These are phyloP conservation scores for Halichoerus grypus DNA, from an alignment of 2,113 vertebrate genomes.

Conservation along the genomic window DNA sequence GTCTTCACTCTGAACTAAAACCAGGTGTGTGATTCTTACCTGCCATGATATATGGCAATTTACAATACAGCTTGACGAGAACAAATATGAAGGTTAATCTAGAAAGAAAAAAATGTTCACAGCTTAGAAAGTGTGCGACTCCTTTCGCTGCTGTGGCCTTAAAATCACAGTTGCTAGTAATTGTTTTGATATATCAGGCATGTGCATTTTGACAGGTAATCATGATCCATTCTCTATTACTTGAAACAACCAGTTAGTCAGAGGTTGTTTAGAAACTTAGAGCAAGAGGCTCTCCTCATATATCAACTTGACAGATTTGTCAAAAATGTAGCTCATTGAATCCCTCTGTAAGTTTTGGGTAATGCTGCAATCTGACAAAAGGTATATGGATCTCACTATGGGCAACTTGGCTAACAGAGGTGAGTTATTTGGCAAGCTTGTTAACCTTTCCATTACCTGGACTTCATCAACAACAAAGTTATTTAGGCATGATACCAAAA, in stretches of 20 bases:
- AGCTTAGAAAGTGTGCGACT: not conserved
- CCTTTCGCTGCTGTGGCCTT: not conserved
- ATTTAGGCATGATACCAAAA: not conserved
- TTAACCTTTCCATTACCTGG: conserved; percentile 58
- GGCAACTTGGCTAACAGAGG: conserved; percentile 57
- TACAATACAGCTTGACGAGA: not conserved
- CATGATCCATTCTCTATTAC: not conserved
- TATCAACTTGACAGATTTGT: not conserved
- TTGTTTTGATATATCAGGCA: conserved; percentile 30
- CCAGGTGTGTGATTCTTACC: not conserved
- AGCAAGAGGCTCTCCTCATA: conserved; percentile 11
- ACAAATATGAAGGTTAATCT: conserved; percentile 16
- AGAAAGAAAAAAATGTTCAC: not conserved
- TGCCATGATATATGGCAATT: not conserved
- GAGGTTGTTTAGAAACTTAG: conserved; percentile 60
- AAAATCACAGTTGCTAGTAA: not conserved
- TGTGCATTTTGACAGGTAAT: conserved; percentile 1
- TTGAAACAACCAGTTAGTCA: not conserved
- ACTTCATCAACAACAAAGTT: conserved; percentile 13
- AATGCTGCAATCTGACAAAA: conserved; percentile 71
- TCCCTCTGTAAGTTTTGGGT: conserved; percentile 45
- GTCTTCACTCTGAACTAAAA: not conserved
- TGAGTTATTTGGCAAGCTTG: conserved; percentile 34
- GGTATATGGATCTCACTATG: conserved; percentile 66
- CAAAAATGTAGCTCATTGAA: conserved; percentile 61